Base-by-base conservation (phyloP, 2,888 invertebrate species). In the Lycophotia porphyrea region DNA sequence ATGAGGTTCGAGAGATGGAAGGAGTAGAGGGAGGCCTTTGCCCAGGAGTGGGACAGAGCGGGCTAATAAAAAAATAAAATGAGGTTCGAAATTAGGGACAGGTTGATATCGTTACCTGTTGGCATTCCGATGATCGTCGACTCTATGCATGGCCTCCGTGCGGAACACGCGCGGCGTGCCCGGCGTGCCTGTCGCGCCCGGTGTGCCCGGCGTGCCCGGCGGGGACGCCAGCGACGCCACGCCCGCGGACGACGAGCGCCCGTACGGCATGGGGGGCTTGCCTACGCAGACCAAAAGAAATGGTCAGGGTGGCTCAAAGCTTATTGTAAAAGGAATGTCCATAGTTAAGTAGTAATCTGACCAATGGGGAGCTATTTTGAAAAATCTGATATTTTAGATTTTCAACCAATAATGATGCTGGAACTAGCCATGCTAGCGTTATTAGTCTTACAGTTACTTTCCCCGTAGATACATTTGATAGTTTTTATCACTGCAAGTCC, bases 211-310 rank as follows among this genome's bases (percentile, higher is more conserved):
- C 69, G 93, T 92, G 90, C 84, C 91, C 42, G 94, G 93, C 80
- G 95, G 95, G 0, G 95, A 93, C 82, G 84, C 82, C 75, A 95
- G 93, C 68, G 94, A 91, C 84, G 96, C 92, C 91, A 96, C 96
- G 82, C 96, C 96, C 66, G 96, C 96, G 0, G 96, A 96, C 86
- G 97, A 97, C 78, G 97, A 97, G n/a, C 97, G 97, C 0, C 97
- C 97, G 94, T 97, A 97, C 87, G 97, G 97, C 87, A 97, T 97
- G 1, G 97, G 97, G 71, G 98, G 98, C 95, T 98, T 98, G 88
- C 96, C 96, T 95, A 86, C 13, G 27, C 13, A 0, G 1, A 21
- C 8, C 3, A 1, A 7, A 61, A 3, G 24, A 5, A 55, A 18
- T 1, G 15, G 55, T 55, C 5, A 15, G 13, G 4, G 0, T 5